Conservation (phyloP, 1,140 invertebrate genomes). For the Brachionus sp. region DNA sequence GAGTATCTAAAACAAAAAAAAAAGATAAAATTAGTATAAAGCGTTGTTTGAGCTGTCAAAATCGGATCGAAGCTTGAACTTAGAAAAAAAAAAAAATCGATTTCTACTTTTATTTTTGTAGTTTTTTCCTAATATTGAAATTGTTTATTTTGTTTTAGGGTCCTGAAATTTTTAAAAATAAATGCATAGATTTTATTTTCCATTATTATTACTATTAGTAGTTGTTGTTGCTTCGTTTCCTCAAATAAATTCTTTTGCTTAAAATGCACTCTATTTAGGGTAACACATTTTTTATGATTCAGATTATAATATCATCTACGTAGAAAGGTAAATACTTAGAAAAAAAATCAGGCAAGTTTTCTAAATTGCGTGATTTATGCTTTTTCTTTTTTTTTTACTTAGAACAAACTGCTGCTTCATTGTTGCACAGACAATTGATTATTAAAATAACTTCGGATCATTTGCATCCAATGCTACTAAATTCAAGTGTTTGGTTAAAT, state of each 20-base stretch:
- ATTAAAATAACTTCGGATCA: slow-evolving; percentile 1
- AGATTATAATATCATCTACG: background rate
- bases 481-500: background rate
- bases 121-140: background rate
- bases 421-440: background rate
- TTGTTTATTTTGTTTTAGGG: background rate
- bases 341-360: background rate
- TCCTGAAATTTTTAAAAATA: background rate
- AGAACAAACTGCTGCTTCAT: background rate
- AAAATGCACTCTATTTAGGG: background rate
- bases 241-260: background rate
- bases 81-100: slow-evolving; percentile 24
- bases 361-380: background rate
- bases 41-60: background rate
- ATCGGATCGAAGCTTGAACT: background rate
- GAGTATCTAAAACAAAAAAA: background rate
- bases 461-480: background rate
- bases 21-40: background rate
- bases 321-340: background rate
- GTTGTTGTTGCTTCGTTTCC: background rate
- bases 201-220: background rate
- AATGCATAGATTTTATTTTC: background rate
- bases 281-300: slow-evolving; percentile 30
- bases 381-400: background rate
- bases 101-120: background rate